Conservation (phyloP, 2,888 invertebrate species). For the Apoderus coryli region DNA sequence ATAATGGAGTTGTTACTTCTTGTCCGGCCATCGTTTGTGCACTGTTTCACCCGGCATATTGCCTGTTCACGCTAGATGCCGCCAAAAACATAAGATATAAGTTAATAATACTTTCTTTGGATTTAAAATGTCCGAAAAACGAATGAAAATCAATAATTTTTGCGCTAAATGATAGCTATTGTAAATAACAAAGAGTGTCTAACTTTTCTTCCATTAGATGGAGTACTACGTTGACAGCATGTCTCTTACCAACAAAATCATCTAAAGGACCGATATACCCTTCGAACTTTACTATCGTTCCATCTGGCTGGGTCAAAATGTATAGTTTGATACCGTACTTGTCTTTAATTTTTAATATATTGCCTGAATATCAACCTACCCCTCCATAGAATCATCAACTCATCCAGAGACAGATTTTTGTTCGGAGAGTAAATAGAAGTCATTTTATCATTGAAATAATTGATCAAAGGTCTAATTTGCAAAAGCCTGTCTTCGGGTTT, state of each 20-base stretch:
- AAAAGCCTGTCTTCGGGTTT: not conserved
- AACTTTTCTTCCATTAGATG: too few relatives aligned
- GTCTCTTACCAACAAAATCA: constrained; percentile 4
- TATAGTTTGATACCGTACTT: constrained; percentile 4
- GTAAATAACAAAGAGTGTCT: too few relatives aligned
- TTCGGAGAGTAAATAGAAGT: constrained; percentile 4
- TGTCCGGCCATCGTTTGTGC: too few relatives aligned
- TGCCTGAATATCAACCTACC: constrained; percentile 9
- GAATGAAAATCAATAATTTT: too few relatives aligned
- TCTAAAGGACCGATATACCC: constrained; percentile 4
- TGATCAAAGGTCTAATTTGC: constrained; percentile 2
- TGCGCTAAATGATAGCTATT: too few relatives aligned
- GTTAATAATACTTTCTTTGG: too few relatives aligned
- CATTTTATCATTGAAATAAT: constrained; percentile 10
- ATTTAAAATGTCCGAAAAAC: too few relatives aligned
- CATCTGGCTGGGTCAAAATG: constrained; percentile 8
- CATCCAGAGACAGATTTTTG: constrained; percentile 5
- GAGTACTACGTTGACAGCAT: too few relatives aligned
- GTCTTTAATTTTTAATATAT: constrained; percentile 10
- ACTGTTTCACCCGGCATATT: too few relatives aligned
- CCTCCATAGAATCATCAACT: constrained; percentile 8
- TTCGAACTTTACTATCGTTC: not conserved
- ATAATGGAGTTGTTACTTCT: too few relatives aligned
- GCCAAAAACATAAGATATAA: too few relatives aligned
- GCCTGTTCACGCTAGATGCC: too few relatives aligned